phyloP scores from a whole-genome alignment of 2,113 vertebrate genomes.

The Melanotaenia duboulayi region DNA sequence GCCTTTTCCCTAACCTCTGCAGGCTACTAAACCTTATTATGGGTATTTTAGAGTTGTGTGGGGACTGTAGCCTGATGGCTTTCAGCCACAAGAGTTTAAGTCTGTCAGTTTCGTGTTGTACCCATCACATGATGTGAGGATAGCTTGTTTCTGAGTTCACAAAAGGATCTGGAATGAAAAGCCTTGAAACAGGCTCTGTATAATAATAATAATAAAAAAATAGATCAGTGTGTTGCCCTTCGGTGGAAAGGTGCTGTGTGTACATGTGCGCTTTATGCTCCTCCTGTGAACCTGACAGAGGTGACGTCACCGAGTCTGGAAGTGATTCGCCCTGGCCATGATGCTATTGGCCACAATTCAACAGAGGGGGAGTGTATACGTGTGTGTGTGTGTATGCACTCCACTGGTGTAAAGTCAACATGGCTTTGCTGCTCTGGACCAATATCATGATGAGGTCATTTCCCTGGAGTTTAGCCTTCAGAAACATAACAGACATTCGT shows the following conservation, averaged over 20 bases:
- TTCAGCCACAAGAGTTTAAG: constrained; percentile 35
- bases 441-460: constrained; percentile 89
- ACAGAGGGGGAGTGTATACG: constrained; percentile 59
- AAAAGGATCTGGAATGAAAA: constrained; percentile 32
- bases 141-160: constrained; percentile 21
- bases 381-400: background rate
- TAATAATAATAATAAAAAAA: constrained; percentile 35
- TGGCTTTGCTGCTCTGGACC: constrained; percentile 82
- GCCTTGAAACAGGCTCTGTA: constrained; percentile 24
- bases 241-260: constrained; percentile 37
- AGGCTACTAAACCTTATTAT: constrained; percentile 19
- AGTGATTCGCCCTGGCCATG: constrained; percentile 89
- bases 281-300: constrained; percentile 74
- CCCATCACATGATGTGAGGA: constrained; percentile 18
- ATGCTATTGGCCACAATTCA: constrained; percentile 90
- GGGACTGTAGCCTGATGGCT: constrained; percentile 19
- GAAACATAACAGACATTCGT: constrained; percentile 81
- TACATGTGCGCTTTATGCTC: constrained; percentile 33
- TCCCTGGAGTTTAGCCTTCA: constrained; percentile 87
- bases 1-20: constrained; percentile 8
- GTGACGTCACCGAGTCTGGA: constrained; percentile 83
- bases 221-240: constrained; percentile 37
- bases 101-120: constrained; percentile 37
- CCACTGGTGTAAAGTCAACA: constrained; percentile 84
- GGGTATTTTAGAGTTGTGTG: constrained; percentile 27